Base-by-base conservation (phyloP, 1,140 invertebrate genomes). In the Papilio polyxenes region DNA sequence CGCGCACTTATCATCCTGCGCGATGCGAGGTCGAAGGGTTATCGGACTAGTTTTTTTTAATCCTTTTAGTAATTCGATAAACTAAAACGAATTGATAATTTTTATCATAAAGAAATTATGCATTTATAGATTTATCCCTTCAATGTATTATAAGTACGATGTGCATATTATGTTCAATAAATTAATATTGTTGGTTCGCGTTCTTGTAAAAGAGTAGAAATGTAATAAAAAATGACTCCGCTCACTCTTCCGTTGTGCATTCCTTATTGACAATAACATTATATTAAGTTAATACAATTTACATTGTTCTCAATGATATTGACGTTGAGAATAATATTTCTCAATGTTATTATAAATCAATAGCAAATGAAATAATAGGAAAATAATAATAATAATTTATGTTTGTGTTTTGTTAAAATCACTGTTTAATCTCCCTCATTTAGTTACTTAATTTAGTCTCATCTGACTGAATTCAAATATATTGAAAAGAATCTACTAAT, bases 31-130 rank as follows among this genome's bases (percentile, higher is more conserved):
- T 91, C 90, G 85, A 85, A 85, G 86, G 90, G 92, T 92, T 93
- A 93, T 92, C 91, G 83, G 83, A 84, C 83, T 87, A 89, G 86
- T 89, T 90, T 91, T 89, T 91, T 90, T 83, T 84, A 89, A 89
- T 88, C 87, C 85, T 83, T 91, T 88, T 88, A 75, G 40, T 81
- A 79, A 82, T 80, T 69, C 80, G 82, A 81, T 85, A 81, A 82
- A 83, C n/a, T 56, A 69, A 69, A 48, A 75, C 37, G 17, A 20
- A 49, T 49, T 44, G 40, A 40, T 75, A 17, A 40, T 6, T 37
- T 69, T 65, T 31, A 31, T 31, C 62, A 65, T 23, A 59, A 59
- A 59, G n/a, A 59, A n/a, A 8, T 7, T 8, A n/a, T 59, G n/a
- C n/a, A 59, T 59, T 59, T 59, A 31, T 31, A n/a, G 56, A 10